phyloP scores from a whole-genome alignment of 2,797 vertebrate species.

The Falco concolor region DNA sequence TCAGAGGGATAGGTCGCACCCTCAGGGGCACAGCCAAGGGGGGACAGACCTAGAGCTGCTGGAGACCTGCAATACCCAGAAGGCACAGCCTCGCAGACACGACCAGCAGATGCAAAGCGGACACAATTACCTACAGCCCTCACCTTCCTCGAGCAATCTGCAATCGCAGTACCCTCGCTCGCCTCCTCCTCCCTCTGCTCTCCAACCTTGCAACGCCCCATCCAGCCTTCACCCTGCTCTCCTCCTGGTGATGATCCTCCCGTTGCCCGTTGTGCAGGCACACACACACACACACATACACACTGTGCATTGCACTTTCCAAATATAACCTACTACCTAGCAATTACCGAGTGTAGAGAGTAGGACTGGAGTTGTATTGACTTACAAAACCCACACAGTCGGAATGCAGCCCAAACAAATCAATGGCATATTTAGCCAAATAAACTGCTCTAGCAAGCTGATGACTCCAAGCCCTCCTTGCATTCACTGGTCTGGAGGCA shows the following conservation, averaged over 20 bases:
- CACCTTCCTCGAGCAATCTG: fast-evolving
- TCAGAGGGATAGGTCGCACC: too few species aligned
- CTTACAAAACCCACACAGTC: slow-evolving; percentile 71
- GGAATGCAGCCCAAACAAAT: slow-evolving; percentile 76
- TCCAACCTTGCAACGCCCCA: background rate
- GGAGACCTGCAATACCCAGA: background rate
- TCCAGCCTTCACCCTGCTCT: background rate
- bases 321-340: slow-evolving; percentile 24
- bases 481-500: background rate
- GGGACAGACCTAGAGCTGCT: background rate
- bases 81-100: background rate
- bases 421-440: slow-evolving; percentile 72
- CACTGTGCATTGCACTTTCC: background rate
- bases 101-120: background rate
- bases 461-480: slow-evolving; percentile 12
- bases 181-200: background rate
- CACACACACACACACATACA: background rate
- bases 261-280: background rate
- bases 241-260: background rate
- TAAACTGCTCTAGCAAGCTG: slow-evolving; percentile 56
- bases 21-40: background rate
- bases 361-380: slow-evolving; percentile 69
- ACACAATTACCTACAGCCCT: fast-evolving
- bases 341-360: slow-evolving; percentile 51
- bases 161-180: fast-evolving